phyloP scores from a whole-genome alignment of 2,113 vertebrate species.

The Peromyscus polionotus region DNA sequence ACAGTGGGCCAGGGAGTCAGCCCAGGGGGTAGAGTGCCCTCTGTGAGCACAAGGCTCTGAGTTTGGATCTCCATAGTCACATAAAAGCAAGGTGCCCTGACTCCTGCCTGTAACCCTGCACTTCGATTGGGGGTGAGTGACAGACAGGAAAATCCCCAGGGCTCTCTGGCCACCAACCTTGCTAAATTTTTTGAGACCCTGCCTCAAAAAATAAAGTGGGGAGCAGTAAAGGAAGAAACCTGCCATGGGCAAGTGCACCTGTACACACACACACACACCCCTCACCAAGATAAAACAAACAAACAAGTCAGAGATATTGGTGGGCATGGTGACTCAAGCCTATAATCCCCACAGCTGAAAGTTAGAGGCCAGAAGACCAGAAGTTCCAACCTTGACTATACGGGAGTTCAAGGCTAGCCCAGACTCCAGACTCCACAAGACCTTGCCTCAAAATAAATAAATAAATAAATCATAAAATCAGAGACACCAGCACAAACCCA shows the following conservation, averaged over 20 bases:
- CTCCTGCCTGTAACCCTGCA: background rate
- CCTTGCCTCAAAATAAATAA: no score
- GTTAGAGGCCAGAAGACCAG: background rate
- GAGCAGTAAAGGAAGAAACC: background rate
- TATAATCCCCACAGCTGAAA: background rate
- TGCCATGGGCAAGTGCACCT: background rate
- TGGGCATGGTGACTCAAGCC: background rate
- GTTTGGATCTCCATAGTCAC: background rate
- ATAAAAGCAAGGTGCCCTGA: background rate
- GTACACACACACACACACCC: background rate
- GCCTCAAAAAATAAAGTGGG: background rate
- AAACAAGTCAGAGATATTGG: background rate
- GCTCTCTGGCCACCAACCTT: background rate
- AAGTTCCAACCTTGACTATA: background rate
- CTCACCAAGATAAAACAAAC: background rate
- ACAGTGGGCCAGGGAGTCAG: background rate
- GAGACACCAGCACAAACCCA: background rate
- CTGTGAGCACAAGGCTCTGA: background rate
- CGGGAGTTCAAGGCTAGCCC: background rate
- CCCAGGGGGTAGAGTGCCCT: background rate
- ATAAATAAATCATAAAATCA: background rate
- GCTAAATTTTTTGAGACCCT: background rate
- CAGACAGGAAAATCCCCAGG: background rate
- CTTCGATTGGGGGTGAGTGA: no score
- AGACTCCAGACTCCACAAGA: background rate